Conservation (phyloP, 2,888 invertebrate species). For the Agriopis leucophaearia region DNA sequence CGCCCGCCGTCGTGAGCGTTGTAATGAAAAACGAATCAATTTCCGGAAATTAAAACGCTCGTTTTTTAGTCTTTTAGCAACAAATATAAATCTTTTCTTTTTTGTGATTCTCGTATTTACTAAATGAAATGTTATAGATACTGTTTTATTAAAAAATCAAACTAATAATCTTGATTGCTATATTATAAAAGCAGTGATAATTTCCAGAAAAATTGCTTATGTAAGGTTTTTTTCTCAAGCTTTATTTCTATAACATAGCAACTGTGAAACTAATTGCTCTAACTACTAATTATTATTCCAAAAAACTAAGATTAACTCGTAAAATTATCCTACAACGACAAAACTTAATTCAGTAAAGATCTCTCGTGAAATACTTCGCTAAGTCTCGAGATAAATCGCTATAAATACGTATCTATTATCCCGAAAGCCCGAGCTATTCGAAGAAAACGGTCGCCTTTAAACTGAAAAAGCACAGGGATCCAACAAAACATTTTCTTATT, state of each 20-base stretch:
- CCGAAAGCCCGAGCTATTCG: constrained; percentile 70
- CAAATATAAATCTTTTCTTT: neutral
- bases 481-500: constrained; percentile 87
- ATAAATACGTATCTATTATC: constrained; percentile 58
- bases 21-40: constrained; percentile 80
- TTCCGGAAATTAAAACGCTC: constrained; percentile 63
- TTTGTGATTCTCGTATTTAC: neutral
- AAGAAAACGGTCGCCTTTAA: constrained; percentile 82
- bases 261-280: neutral
- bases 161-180: no score
- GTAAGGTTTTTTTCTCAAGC: no score
- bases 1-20: constrained; percentile 72
- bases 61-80: constrained; percentile 34
- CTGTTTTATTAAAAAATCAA: no score
- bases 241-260: neutral
- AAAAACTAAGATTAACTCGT: constrained; percentile 29
- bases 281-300: constrained; percentile 34
- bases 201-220: no score
- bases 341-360: constrained; percentile 63
- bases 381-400: constrained; percentile 50
- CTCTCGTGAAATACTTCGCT: constrained; percentile 62
- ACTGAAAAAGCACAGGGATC: constrained; percentile 83
- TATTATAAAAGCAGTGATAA: no score
- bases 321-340: constrained; percentile 37
- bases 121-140: no score